These are phyloP conservation scores for Trichechus manatus DNA, from an alignment of 2,113 vertebrate species.

Conservation along the genomic window DNA sequence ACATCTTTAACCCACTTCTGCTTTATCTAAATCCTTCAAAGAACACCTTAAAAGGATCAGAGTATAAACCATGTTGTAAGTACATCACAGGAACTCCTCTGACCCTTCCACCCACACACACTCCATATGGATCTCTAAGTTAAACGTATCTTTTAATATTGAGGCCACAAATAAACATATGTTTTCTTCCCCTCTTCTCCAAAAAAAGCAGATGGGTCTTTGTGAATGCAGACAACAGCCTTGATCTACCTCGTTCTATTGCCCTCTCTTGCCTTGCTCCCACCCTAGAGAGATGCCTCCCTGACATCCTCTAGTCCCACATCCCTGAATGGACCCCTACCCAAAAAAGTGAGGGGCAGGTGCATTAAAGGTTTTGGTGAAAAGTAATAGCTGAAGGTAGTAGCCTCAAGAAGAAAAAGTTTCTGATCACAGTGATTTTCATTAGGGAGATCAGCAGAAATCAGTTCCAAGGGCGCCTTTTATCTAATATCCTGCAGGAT, in stretches of 20 bases:
- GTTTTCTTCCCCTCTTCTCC: not conserved
- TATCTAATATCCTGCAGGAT: not conserved
- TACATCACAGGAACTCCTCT: not conserved
- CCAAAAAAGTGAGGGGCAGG: fast-evolving
- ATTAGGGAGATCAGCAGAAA: not conserved
- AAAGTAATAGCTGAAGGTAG: not conserved
- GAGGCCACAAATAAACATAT: not conserved
- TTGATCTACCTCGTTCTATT: not conserved
- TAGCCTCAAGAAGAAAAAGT: not conserved
- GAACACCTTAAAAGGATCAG: not conserved
- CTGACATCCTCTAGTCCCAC: fast-evolving
- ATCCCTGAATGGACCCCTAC: fast-evolving
- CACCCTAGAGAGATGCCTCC: not conserved
- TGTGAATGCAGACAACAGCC: not conserved
- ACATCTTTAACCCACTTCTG: not conserved
- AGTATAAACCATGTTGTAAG: not conserved
- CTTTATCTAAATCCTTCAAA: not conserved
- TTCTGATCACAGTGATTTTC: not conserved
- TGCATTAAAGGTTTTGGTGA: not conserved
- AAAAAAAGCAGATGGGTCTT: not conserved
- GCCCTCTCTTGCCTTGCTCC: not conserved
- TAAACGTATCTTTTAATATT: not conserved
- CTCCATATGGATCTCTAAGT: not conserved
- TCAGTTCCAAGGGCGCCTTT: not conserved
- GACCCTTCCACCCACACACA: fast-evolving